These are phyloP conservation scores for Clepsis dumicolana DNA, from an alignment of 2,888 invertebrate species.

Conservation along the genomic window DNA sequence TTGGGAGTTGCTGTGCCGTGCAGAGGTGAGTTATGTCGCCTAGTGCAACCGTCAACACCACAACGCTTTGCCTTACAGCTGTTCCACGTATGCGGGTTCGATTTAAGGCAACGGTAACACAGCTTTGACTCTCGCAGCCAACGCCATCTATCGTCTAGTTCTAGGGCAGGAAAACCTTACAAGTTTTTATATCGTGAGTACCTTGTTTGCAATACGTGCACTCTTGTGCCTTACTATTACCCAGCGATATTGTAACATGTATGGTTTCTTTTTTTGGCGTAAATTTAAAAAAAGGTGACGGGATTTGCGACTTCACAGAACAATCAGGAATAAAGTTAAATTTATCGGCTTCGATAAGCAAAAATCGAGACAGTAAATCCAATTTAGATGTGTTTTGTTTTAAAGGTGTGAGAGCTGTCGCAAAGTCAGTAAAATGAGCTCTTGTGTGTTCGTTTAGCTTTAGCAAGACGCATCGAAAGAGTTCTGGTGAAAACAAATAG, in stretches of 20 bases:
- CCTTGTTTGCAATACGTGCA: background rate
- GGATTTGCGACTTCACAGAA: background rate
- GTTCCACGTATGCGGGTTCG: slow-evolving; percentile 28
- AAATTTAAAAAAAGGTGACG: background rate
- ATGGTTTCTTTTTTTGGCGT: background rate
- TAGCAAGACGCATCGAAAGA: background rate
- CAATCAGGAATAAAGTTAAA: background rate
- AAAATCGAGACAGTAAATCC: background rate
- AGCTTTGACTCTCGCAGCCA: background rate
- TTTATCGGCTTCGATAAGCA: background rate
- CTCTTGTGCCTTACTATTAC: background rate
- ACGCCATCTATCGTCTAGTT: background rate
- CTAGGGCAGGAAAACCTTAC: background rate
- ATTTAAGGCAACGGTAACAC: background rate
- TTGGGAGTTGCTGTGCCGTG: background rate
- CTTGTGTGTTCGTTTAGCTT: background rate
- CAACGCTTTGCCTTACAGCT: slow-evolving; percentile 4
- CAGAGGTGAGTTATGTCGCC: background rate
- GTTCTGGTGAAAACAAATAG: background rate
- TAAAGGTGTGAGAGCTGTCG: background rate
- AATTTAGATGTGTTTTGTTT: background rate
- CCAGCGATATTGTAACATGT: background rate
- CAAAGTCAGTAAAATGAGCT: background rate
- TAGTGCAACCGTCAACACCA: background rate
- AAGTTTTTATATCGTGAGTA: background rate